Evolutionary conservation across 2,113 vertebrate species (phyloP).

Genomic region (Apaloderma vittatum): DNA sequence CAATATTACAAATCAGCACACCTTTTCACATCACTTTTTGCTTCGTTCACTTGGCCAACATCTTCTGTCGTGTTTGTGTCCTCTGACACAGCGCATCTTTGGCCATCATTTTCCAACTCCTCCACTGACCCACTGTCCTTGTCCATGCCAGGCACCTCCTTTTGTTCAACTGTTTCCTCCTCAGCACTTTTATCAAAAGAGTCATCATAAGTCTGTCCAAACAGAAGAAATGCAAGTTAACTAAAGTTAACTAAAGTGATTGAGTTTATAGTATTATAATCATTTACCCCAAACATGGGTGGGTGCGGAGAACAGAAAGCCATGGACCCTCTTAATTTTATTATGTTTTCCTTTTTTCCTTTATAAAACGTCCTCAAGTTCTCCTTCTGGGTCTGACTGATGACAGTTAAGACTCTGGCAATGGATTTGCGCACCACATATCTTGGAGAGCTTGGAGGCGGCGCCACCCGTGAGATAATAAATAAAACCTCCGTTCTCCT

Average conservation of each 20-base stretch:
- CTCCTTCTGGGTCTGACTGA: too few species aligned
- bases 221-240: neutral
- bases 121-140: constrained; percentile 22
- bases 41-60: neutral
- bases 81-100: constrained; percentile 1
- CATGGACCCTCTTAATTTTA: constrained; percentile 1
- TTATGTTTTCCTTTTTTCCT: neutral
- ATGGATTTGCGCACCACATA: too few species aligned
- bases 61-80: neutral
- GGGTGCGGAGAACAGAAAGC: neutral
- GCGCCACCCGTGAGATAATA: neutral
- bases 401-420: too few species aligned
- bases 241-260: neutral
- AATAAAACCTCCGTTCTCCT: neutral
- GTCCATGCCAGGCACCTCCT: neutral
- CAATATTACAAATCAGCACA: neutral
- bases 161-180: constrained; percentile 34
- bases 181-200: constrained; percentile 40
- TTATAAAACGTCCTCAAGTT: too few species aligned
- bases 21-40: constrained; percentile 70
- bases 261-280: neutral
- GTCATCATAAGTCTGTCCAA: constrained; percentile 61
- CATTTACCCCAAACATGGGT: neutral
- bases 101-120: neutral
- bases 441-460: too few species aligned